phyloP scores from a whole-genome alignment of 2,888 invertebrate genomes.

The Platynereis dumerilii region DNA sequence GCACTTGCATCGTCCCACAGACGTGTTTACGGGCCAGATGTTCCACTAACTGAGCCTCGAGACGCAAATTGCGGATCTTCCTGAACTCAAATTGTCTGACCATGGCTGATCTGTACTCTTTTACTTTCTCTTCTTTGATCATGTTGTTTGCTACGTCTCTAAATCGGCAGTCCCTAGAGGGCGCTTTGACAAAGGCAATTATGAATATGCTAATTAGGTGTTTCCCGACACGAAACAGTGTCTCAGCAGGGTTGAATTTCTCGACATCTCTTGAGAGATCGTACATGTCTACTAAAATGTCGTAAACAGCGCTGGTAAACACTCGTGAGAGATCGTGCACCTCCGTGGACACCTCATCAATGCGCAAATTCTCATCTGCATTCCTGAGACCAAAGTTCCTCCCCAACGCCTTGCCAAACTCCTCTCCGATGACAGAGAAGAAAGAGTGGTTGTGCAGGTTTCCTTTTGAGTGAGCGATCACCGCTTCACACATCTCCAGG shows the following conservation, averaged over 20 bases:
- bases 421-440: slow-evolving; percentile 11
- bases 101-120: slow-evolving; percentile 11
- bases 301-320: slow-evolving; percentile 19
- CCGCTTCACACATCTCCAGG: slow-evolving; percentile 18
- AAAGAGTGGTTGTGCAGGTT: slow-evolving; percentile 15
- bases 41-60: too few species aligned
- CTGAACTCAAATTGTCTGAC: slow-evolving; percentile 8
- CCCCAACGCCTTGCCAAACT: slow-evolving; percentile 17
- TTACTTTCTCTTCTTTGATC: slow-evolving; percentile 3
- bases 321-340: slow-evolving; percentile 14
- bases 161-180: slow-evolving; percentile 1
- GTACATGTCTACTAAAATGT: slow-evolving; percentile 16
- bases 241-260: slow-evolving; percentile 18
- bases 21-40: too few species aligned
- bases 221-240: slow-evolving; percentile 17
- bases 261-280: slow-evolving; percentile 10
- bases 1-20: too few species aligned
- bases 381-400: slow-evolving; percentile 21
- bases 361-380: slow-evolving; percentile 11
- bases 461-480: slow-evolving; percentile 18
- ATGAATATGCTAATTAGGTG: slow-evolving; percentile 8
- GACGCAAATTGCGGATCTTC: neutral
- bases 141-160: slow-evolving; percentile 10
- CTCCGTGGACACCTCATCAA: slow-evolving; percentile 15
- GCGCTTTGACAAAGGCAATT: slow-evolving; percentile 9